Base-by-base conservation (phyloP, 2,113 vertebrate species). In the Erythrolamprus reginae region DNA sequence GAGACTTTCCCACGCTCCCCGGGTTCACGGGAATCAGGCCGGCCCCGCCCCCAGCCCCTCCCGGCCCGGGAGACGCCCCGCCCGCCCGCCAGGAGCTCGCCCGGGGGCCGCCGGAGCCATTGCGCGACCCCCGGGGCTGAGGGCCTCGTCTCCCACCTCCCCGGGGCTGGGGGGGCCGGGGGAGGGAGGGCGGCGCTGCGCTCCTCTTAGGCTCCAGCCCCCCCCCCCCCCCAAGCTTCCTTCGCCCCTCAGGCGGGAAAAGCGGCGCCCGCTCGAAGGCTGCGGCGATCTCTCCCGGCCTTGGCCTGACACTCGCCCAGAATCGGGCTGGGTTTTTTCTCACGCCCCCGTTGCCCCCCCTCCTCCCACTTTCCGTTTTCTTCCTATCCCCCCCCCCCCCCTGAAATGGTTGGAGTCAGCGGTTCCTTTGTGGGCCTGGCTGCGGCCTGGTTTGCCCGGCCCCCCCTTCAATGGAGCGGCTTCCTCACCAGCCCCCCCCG, bases 1-100 rank as follows among this genome's bases (percentile, higher is more conserved):
- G 97, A 97, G 98, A 98, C 98, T 99, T 99, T 99, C 99, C 99
- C 99, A 99, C 99, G 99, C 98, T 99, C 98, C 98, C 95, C 97
- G 95, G 96, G 97, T 98, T 98, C 98, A 98, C 99, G 98, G 98
- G 98, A 98, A 98, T 98, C 98, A 99, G 98, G 98, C 97, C 98
- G 97, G 83, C 93, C 95, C 93, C 94, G 88, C 96, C 95, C 87
- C 7, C 77, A n/a, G 19, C 1, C n/a, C n/a, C n/a, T n/a, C n/a
- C n/a, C n/a, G n/a, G n/a, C n/a, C n/a, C n/a, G n/a, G n/a, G n/a
- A n/a, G n/a, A n/a, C n/a, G n/a, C n/a, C n/a, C n/a, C n/a, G n/a
- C n/a, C n/a, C n/a, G n/a, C n/a, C n/a, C n/a, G n/a, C n/a, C n/a
- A n/a, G n/a, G n/a, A n/a, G n/a, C n/a, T n/a, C n/a, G n/a, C n/a